A percentile compares a stretch with the other conserved stretches of the same genome.
Conservation (phyloP, 2,113 vertebrate genomes). For the Rousettus leschenaultii region DNA sequence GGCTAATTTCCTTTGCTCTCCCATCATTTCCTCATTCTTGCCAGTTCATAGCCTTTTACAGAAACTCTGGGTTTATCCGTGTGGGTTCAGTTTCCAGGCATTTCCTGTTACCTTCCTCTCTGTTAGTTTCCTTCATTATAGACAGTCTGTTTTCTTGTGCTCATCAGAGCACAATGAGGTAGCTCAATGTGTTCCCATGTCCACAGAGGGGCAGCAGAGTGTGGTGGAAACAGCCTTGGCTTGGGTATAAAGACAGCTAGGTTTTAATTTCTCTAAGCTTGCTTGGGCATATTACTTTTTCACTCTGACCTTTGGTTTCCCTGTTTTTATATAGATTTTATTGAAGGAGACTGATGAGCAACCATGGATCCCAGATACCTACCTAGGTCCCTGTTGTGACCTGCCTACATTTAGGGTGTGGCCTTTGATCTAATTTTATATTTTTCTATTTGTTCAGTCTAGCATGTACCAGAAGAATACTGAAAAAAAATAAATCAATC, state of each 20-base stretch:
- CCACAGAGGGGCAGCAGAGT: constrained; percentile 51
- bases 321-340: neutral
- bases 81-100: constrained; percentile 50
- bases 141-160: neutral
- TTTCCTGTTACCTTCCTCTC: constrained; percentile 60
- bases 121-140: constrained; percentile 28
- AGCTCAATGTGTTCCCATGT: neutral
- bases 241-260: neutral
- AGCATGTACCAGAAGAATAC: neutral
- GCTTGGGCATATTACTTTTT: neutral
- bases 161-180: neutral
- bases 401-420: neutral
- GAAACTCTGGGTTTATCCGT: constrained; percentile 15
- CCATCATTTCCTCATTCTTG: constrained; percentile 63
- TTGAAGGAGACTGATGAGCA: neutral
- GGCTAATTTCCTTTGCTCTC: constrained; percentile 50
- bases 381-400: neutral
- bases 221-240: neutral
- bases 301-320: neutral
- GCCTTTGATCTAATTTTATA: constrained; percentile 3
- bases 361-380: neutral
- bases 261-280: neutral
- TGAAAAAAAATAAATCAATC: neutral
- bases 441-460: neutral
- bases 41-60: constrained; percentile 50